Percentiles rank a stretch among this genome's conserved stretches.
Conservation (phyloP, 1,140 invertebrate species). For the Drosophila lini region DNA sequence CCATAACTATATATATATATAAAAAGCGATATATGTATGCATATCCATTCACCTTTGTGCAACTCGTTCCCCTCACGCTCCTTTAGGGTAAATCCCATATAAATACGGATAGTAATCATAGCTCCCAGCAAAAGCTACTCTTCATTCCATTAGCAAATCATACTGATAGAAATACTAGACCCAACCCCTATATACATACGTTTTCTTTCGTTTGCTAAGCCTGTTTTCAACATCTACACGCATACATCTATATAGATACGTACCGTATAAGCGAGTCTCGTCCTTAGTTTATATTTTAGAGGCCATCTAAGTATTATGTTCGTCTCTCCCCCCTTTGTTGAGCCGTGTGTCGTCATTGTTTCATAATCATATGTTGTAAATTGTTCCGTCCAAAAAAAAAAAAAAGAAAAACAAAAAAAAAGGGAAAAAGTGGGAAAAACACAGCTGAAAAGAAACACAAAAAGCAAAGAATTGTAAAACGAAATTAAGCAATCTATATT, state of each 20-base stretch:
- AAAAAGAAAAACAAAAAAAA: conserved; percentile 32
- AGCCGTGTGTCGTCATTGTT: conserved; percentile 64
- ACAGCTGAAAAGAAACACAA: conserved; percentile 34
- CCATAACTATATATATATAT: conserved; percentile 18
- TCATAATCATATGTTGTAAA: conserved; percentile 83
- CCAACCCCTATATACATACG: not conserved
- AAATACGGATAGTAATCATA: conserved; percentile 34
- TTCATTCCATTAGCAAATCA: conserved; percentile 78
- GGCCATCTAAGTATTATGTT: conserved; percentile 69
- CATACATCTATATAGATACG: conserved; percentile 1
- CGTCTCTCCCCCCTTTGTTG: conserved; percentile 36
- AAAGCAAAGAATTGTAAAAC: conserved; percentile 44
- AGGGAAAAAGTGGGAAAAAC: conserved; percentile 11
- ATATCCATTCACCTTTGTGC: conserved; percentile 15
- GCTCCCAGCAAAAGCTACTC: conserved; percentile 26
- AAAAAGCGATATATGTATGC: conserved; percentile 15
- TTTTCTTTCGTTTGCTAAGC: conserved; percentile 40
- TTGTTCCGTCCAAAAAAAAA: conserved; percentile 78
- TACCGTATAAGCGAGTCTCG: conserved; percentile 19
- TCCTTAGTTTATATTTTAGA: conserved; percentile 46
- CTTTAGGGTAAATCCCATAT: conserved; percentile 1
- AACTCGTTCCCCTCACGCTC: conserved; percentile 4
- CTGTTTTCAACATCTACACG: conserved; percentile 15
- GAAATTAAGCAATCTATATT: conserved; percentile 45
- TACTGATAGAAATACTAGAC: conserved; percentile 20